Conservation (phyloP, 2,888 invertebrate species). For the Achlya flavicornis region DNA sequence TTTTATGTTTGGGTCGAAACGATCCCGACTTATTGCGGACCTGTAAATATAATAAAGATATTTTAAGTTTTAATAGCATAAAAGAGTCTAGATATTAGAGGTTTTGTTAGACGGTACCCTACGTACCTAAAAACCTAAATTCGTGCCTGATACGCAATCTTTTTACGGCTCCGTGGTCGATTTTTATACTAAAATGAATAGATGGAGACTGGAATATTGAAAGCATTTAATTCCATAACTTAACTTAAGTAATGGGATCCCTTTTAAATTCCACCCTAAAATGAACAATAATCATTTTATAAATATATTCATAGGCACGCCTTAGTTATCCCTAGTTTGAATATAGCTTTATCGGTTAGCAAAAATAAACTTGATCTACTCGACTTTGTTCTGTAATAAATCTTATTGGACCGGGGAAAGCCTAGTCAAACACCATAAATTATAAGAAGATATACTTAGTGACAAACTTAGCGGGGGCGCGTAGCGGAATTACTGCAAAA, state of each 20-base stretch:
- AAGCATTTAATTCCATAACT: no score
- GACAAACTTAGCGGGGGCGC: neutral
- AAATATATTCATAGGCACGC: constrained; percentile 4
- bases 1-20: constrained; percentile 5
- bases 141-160: neutral
- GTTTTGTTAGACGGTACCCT: neutral
- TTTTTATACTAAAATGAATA: no score
- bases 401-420: constrained; percentile 24
- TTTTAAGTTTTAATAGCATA: no score
- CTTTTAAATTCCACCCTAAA: neutral
- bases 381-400: constrained; percentile 24
- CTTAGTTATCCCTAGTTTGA: constrained; percentile 9
- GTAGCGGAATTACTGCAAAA: neutral
- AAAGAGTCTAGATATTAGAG: no score
- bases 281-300: neutral
- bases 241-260: no score
- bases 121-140: neutral
- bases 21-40: neutral
- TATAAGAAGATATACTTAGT: constrained; percentile 13
- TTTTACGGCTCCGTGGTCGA: no score
- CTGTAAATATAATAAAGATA: neutral
- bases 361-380: constrained; percentile 27
- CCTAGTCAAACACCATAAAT: constrained; percentile 29
- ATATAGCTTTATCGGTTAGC: constrained; percentile 12
- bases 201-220: no score